A percentile compares a stretch with the other conserved stretches of the same genome.
Evolutionary conservation across 2,888 invertebrate genomes (phyloP).

Genomic region (Apodemia mormo): DNA sequence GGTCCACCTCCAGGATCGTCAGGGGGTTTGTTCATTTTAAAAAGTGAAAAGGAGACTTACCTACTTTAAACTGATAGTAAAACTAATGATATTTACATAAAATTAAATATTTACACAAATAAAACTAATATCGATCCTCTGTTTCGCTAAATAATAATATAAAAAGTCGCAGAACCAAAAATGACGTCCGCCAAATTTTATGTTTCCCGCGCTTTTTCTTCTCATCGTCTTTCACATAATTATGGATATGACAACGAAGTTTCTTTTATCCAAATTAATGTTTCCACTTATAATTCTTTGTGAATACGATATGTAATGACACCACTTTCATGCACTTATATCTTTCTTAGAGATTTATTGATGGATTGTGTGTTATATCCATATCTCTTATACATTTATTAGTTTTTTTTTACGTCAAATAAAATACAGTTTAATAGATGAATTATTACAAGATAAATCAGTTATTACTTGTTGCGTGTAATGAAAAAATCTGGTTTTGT

Average conservation of each 20-base stretch:
- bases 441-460: background rate
- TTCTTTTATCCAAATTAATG: background rate
- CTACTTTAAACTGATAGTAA: no score
- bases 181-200: no score
- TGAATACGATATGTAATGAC: background rate
- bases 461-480: slow-evolving; percentile 30
- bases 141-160: no score
- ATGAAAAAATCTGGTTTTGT: slow-evolving; percentile 40
- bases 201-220: no score
- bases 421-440: background rate
- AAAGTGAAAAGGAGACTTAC: no score
- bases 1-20: no score
- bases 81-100: no score
- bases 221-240: background rate
- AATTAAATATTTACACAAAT: no score
- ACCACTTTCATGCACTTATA: background rate
- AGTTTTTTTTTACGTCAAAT: background rate
- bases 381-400: background rate
- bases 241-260: background rate
- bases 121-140: no score
- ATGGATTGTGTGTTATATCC: background rate
- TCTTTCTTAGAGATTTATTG: background rate
- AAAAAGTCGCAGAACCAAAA: no score
- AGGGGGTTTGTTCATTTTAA: no score
- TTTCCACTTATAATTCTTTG: background rate